These are phyloP conservation scores for Enteromius viviparus DNA, from an alignment of 2,797 vertebrate species.

Conservation along the genomic window DNA sequence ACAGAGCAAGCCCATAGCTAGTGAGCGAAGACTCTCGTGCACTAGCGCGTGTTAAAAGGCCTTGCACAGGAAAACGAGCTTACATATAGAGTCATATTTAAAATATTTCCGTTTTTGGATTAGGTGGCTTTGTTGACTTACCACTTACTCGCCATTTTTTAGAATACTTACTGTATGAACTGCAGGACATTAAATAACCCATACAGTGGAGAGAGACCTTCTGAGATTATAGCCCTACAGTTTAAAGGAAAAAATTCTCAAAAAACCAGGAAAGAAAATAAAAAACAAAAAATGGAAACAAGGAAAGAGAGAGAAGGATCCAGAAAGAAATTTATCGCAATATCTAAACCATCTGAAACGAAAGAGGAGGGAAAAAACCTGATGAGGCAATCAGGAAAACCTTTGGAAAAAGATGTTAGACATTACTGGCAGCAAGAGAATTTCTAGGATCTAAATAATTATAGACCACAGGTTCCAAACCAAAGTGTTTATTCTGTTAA, in stretches of 20 bases:
- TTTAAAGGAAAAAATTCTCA: slow-evolving; percentile 75
- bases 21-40: slow-evolving; percentile 65
- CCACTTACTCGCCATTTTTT: slow-evolving; percentile 74
- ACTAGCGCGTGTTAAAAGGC: slow-evolving; percentile 62
- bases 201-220: slow-evolving; percentile 80
- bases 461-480: slow-evolving; percentile 56
- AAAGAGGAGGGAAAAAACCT: slow-evolving; percentile 43
- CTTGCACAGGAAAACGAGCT: slow-evolving; percentile 76
- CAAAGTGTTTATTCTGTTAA: slow-evolving; percentile 11
- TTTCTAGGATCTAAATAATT: slow-evolving; percentile 31
- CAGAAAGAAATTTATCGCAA: slow-evolving; percentile 66
- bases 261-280: background rate
- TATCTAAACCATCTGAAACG: slow-evolving; percentile 52
- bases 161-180: slow-evolving; percentile 80
- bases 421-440: slow-evolving; percentile 50
- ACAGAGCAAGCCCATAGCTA: slow-evolving; percentile 70
- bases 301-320: slow-evolving; percentile 63
- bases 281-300: slow-evolving; percentile 41
- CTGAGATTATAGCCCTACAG: slow-evolving; percentile 78
- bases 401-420: slow-evolving; percentile 56
- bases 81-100: slow-evolving; percentile 53
- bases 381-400: slow-evolving; percentile 44
- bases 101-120: slow-evolving; percentile 63
- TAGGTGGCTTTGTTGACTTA: slow-evolving; percentile 77
- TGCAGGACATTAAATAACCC: slow-evolving; percentile 80